Base-by-base conservation (phyloP, 1,140 invertebrate species). In the Leptinotarsa texana region DNA sequence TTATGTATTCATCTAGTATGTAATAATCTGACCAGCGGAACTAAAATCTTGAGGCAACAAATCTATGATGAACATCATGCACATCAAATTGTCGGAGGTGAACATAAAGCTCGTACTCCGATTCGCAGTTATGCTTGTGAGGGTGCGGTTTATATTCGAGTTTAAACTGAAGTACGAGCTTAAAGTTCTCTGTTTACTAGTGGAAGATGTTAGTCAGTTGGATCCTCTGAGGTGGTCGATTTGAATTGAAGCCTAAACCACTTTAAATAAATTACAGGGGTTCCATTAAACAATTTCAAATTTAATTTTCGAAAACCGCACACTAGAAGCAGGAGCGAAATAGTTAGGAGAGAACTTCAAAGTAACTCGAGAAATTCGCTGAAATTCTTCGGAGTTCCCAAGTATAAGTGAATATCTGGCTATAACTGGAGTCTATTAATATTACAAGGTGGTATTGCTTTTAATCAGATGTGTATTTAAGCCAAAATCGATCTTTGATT, bases 141-240 rank as follows among this genome's bases (percentile, higher is more conserved):
- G 42, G 66, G 15, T 68, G 66, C 33, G 66, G 66, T 68, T 68
- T 68, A 47, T 68, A 47, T 68, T 57, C 66, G 42, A n/a, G 33
- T 68, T 68, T 42, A 49, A 47, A 68, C 42, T 42, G 18, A 27
- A 27, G 66, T 42, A 68, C 33, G 42, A 33, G 66, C 24, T 68
- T 68, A 68, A 68, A 68, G 66, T 68, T 68, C 66, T 68, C 66
- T 68, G 66, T 68, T 68, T 68, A 68, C 66, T 68, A 24, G 66
- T 17, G 66, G 66, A 68, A 68, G 66, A 68, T 68, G 66, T 68
- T 68, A 68, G 66, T 68, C 66, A 68, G 66, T 68, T 68, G 33
- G 66, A 68, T 68, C 66, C 66, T 68, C 24, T 68, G 33, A 68
- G 66, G 66, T 68, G 66, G 66, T 68, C 66, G 66, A 68, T 68